Percentiles rank a stretch among this genome's conserved stretches.
phyloP scores from a whole-genome alignment of 2,113 vertebrate species.

The Mustela lutreola region DNA sequence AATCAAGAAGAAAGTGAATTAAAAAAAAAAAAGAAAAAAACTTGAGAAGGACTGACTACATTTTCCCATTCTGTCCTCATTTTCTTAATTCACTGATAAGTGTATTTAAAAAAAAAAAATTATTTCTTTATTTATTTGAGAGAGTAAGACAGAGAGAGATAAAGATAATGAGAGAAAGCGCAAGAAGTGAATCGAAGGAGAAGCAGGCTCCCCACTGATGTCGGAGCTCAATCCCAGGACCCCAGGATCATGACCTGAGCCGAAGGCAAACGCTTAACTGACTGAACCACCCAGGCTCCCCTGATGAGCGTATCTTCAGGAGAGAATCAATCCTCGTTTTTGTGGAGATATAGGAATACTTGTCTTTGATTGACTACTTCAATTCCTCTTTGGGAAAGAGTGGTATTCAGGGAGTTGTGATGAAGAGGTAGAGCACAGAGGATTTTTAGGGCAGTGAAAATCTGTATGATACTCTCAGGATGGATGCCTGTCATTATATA shows the following conservation, averaged over 20 bases:
- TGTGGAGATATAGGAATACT: neutral
- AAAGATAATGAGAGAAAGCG: too few species aligned
- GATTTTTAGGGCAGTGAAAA: neutral
- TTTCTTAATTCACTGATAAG: constrained; percentile 52
- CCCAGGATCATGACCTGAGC: too few species aligned
- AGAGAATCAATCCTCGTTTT: constrained; percentile 32
- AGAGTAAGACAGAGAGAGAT: too few species aligned
- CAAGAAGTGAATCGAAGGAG: too few species aligned
- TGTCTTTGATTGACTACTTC: neutral
- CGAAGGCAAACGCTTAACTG: too few species aligned
- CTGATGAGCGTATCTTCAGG: constrained; percentile 24
- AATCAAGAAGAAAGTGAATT: constrained; percentile 34
- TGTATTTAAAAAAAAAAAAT: neutral
- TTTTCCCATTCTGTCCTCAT: constrained; percentile 19
- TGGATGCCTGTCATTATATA: neutral
- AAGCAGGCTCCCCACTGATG: too few species aligned
- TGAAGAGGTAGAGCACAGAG: neutral
- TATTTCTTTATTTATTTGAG: too few species aligned
- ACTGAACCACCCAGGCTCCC: too few species aligned
- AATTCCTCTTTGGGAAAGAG: constrained; percentile 31
- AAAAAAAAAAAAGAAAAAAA: neutral
- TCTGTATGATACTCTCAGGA: neutral
- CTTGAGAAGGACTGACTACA: neutral
- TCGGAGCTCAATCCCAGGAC: too few species aligned
- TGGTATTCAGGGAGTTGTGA: neutral